Evolutionary conservation across 2,113 vertebrate genomes (phyloP).

Genomic region (Cephalopterus ornatus): DNA sequence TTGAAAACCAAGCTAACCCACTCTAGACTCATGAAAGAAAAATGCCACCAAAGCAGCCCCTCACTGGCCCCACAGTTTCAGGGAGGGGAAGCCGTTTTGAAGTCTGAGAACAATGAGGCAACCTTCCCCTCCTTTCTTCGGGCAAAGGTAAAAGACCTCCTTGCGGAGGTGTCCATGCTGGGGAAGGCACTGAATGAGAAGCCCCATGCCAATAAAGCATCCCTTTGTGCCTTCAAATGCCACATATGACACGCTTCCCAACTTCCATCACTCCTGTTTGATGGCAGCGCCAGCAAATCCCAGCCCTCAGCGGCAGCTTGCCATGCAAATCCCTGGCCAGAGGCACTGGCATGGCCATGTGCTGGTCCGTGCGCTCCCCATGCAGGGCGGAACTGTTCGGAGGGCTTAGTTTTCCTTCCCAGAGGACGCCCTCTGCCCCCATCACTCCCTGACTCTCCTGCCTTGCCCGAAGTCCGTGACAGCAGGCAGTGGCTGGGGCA

Average conservation of each 20-base stretch:
- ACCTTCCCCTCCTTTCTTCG: background rate
- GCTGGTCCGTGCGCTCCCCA: fast-evolving
- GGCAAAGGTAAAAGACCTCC: background rate
- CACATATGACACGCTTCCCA: fast-evolving
- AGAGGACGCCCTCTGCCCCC: background rate
- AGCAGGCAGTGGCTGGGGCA: background rate
- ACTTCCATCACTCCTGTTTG: background rate
- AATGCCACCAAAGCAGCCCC: background rate
- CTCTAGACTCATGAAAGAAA: background rate
- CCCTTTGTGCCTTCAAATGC: background rate
- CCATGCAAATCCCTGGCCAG: background rate
- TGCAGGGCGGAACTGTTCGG: fast-evolving
- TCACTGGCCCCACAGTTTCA: background rate
- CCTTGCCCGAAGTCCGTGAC: background rate
- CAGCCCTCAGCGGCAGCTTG: background rate
- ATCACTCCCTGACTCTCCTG: background rate
- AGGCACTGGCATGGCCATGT: fast-evolving
- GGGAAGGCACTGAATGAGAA: background rate
- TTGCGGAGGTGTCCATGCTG: background rate
- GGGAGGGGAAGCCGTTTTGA: background rate
- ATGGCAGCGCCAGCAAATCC: background rate
- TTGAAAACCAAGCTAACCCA: background rate
- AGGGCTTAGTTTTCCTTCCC: background rate
- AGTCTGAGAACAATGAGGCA: background rate
- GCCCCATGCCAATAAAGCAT: background rate